phyloP scores from a whole-genome alignment of 2,113 vertebrate species.

The Phyllostomus discolor region DNA sequence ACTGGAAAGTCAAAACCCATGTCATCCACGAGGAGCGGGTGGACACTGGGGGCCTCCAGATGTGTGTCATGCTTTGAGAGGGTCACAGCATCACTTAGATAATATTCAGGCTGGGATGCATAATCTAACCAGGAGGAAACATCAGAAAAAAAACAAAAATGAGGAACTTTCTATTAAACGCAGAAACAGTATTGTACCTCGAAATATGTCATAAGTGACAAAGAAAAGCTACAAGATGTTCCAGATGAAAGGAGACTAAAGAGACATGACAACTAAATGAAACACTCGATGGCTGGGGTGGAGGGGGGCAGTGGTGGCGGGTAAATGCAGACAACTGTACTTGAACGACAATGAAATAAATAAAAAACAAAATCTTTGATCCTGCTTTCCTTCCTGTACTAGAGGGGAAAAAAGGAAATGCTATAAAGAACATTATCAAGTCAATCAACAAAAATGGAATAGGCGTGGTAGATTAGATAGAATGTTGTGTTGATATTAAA shows the following conservation, averaged over 20 bases:
- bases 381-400: neutral
- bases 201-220: neutral
- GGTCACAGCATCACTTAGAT: neutral
- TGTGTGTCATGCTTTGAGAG: neutral
- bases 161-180: neutral
- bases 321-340: too few species aligned
- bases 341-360: too few species aligned
- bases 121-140: neutral
- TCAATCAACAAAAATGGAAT: neutral
- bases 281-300: neutral
- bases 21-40: neutral
- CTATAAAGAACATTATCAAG: neutral
- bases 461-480: neutral
- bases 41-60: neutral
- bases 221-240: neutral
- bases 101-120: neutral
- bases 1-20: neutral
- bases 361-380: neutral
- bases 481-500: neutral
- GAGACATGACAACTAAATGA: neutral
- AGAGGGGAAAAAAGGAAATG: neutral
- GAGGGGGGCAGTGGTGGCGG: too few species aligned
- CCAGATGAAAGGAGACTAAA: conserved; percentile 12
- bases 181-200: neutral
- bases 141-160: neutral